Evolutionary conservation across 2,888 invertebrate species (phyloP).

Genomic region (Clitarchus hookeri): DNA sequence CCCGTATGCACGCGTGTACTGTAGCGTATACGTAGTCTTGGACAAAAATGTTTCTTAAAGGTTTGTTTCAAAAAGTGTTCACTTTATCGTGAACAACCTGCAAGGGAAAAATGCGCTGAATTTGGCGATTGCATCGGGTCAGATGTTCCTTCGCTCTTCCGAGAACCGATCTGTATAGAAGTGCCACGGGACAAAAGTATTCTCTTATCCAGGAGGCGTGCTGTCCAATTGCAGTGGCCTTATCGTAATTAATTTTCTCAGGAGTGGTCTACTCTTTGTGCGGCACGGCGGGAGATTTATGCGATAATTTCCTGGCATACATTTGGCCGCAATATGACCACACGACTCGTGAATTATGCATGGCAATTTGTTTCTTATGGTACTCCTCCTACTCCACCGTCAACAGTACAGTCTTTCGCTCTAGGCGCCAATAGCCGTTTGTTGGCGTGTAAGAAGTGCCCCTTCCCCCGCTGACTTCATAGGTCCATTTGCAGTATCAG

Average conservation of each 20-base stretch:
- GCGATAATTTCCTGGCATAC: constrained; percentile 4
- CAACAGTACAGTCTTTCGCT: neutral
- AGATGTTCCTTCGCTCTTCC: too few species aligned
- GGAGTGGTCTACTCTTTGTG: neutral
- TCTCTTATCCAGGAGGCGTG: neutral
- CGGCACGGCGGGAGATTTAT: neutral
- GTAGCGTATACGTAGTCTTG: too few species aligned
- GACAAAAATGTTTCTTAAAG: too few species aligned
- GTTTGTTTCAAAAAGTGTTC: too few species aligned
- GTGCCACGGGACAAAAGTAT: neutral
- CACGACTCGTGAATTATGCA: constrained; percentile 10
- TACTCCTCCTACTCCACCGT: neutral
- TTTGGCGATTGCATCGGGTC: too few species aligned
- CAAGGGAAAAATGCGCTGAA: too few species aligned
- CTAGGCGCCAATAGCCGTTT: neutral
- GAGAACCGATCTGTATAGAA: too few species aligned
- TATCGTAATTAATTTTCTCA: constrained; percentile 1
- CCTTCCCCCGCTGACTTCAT: neutral
- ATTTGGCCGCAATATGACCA: neutral
- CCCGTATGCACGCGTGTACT: too few species aligned
- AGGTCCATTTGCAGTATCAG: too few species aligned
- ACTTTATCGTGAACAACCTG: too few species aligned
- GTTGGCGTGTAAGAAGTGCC: neutral
- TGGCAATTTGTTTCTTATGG: constrained; percentile 1
- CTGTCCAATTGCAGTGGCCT: neutral